Base-by-base conservation (phyloP, 2,113 vertebrate species). In the Misgurnus anguillicaudatus region DNA sequence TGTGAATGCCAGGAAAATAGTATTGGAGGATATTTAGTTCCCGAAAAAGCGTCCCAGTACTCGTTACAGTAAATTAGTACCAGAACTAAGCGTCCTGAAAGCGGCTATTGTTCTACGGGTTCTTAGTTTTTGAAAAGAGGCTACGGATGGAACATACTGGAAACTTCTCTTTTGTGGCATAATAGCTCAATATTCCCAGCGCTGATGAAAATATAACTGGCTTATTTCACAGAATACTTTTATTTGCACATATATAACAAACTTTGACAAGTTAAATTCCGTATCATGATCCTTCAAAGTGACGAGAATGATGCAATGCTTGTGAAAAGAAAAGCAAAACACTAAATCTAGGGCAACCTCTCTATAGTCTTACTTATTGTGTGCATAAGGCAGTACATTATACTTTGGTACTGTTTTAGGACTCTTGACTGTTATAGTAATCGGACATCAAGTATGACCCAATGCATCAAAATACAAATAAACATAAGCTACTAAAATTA, bases 271-370 rank as follows among this genome's bases (percentile, higher is more conserved):
- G 47, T 14, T 48, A 68, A 48, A 68, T 16, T 31, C 41, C 48
- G 45, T 3, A 48, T 31, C 66, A 31, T 10, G 41, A 45, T 45
- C 21, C 24, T 21, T 68, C 45, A 31, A 68, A 31, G 11, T 48
- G n/a, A 66, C 41, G 45, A 66, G 64, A 21, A 19, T 66, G 41
- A 66, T 66, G 64, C 64, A 66, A 66, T 66, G 45, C 14, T 13
- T 24, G 45, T 48, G 66, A 48, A 66, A 66, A n/a, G 5, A 17
- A 45, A 66, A 66, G 39, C 39, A 21, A 66, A 64, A 2, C 13
- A 65, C 38, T 38, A n/a, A 65, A 65, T 65, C 17, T 19, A 42
- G 63, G 17, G 63, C 63, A 65, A 65, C 9, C 10, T 51, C 48
- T 51, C 13, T 51, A 1, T 51, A 51, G 45, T 11, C 45, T 51